Evolutionary conservation across 1,140 invertebrate species (phyloP), one percentile per base, ranked within the genome.

Genomic region (Calliopsis andreniformis): DNA sequence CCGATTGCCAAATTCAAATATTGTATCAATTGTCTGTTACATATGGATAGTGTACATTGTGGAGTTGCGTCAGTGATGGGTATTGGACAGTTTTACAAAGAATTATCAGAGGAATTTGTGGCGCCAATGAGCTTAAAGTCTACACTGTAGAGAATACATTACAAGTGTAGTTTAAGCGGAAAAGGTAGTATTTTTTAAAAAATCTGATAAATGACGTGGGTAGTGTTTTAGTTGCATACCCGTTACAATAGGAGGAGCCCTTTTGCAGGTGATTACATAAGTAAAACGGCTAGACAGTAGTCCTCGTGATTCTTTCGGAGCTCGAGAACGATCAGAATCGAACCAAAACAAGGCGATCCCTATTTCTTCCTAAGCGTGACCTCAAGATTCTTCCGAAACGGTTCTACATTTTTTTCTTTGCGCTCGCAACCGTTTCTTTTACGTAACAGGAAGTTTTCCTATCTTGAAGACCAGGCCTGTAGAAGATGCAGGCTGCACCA

Each of bases 271-370:
- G 32, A 5, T 63, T 63, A 53, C 35, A n/a, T 53, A 63, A 63
- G 32, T 42, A 28, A 39, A 20, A 30, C 2, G 59, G 28, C 30
- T n/a, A 32, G 39, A 47, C 12, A 20, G 6, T 18, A 23, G 10
- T 35, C 20, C 28, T 62, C 2, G n/a, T 49, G 47, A 61, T 61
- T 61, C 18, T 28, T n/a, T 62, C 3, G 20, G 20, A 12, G 42
- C 18, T 39, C 1, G 18, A 20, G 49, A 42, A 51, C 18, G 45
- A 49, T 51, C 23, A 20, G 6, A 39, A 16, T 14, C 16, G 30
- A 16, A 25, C 16, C 18, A 71, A 63, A 62, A 71, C 43, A 71
- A 35, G 32, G 43, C 7, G 39, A 45, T 59, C 39, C 42, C 43
- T 62, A 18, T 49, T 62, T 58, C 39, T 14, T 69, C 32, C 0